Percentiles rank a stretch among this genome's conserved stretches.
Evolutionary conservation across 2,797 vertebrate species (phyloP).

Genomic region (Australoheros facetus): DNA sequence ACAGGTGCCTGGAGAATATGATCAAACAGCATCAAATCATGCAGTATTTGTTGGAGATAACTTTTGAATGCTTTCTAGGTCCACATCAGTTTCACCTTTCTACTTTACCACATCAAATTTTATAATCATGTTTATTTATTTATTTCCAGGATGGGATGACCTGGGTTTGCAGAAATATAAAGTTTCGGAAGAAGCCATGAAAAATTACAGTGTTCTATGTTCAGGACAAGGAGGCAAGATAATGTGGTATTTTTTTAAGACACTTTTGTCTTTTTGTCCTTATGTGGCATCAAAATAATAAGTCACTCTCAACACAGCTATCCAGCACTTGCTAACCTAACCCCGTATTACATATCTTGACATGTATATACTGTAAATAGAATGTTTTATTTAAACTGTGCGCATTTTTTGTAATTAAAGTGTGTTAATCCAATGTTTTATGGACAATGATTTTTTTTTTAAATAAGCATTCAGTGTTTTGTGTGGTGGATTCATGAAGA

Average conservation of each 20-base stretch:
- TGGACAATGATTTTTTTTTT: background rate
- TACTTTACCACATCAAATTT: background rate
- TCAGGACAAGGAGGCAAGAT: background rate
- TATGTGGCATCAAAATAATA: background rate
- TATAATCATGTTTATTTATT: background rate
- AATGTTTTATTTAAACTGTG: conserved; percentile 1
- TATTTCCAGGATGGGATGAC: conserved; percentile 81
- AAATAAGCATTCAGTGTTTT: conserved; percentile 24
- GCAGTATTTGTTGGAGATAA: background rate
- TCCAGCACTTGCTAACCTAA: background rate
- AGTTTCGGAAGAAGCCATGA: conserved; percentile 53
- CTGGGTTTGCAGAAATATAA: conserved; percentile 83
- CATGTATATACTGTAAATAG: conserved; percentile 61
- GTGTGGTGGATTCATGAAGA: background rate
- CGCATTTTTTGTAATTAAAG: conserved; percentile 8
- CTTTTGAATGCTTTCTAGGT: background rate
- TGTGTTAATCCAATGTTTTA: background rate
- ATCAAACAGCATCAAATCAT: background rate
- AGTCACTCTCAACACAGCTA: background rate
- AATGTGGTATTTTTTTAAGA: background rate
- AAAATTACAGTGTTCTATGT: conserved; percentile 9
- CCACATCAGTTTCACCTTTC: background rate
- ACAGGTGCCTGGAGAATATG: background rate
- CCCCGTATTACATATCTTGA: background rate
- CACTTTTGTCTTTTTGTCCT: background rate